These are phyloP conservation scores for Belgica antarctica DNA, from an alignment of 2,888 invertebrate species.

Conservation along the genomic window DNA sequence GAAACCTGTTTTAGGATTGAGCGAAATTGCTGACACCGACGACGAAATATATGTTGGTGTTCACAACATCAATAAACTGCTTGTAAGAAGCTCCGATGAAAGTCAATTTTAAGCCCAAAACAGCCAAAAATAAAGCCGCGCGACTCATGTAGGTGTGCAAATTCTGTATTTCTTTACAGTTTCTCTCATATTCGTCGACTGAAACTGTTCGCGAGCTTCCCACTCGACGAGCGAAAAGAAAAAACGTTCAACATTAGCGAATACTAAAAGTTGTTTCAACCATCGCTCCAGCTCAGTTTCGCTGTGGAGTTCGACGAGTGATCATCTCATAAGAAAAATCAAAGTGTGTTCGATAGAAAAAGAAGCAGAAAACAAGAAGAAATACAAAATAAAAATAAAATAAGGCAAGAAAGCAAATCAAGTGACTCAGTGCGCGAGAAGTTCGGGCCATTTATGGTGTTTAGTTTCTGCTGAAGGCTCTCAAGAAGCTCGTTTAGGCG, in stretches of 20 bases:
- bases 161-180: slow-evolving; percentile 24
- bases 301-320: slow-evolving; percentile 40
- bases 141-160: slow-evolving; percentile 40
- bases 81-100: neutral
- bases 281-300: slow-evolving; percentile 40
- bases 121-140: neutral
- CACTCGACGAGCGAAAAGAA: slow-evolving; percentile 4
- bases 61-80: neutral
- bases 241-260: slow-evolving; percentile 38
- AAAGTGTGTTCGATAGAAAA: neutral
- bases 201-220: neutral
- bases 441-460: slow-evolving; percentile 39
- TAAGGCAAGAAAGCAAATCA: slow-evolving; percentile 43
- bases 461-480: slow-evolving; percentile 22
- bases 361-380: slow-evolving; percentile 15
- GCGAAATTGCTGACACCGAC: neutral
- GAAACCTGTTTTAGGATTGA: slow-evolving; percentile 19
- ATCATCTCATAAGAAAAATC: slow-evolving; percentile 32
- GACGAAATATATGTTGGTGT: neutral
- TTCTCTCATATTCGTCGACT: slow-evolving; percentile 41
- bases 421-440: slow-evolving; percentile 40
- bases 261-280: slow-evolving; percentile 44
- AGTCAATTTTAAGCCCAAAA: neutral
- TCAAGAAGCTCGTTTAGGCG: no score
- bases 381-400: slow-evolving; percentile 29